Evolutionary conservation across 35 echinoderm and acorn worm species (phyloP), one percentile per base, ranked within the genome.

Genomic region (Amphiura filiformis): DNA sequence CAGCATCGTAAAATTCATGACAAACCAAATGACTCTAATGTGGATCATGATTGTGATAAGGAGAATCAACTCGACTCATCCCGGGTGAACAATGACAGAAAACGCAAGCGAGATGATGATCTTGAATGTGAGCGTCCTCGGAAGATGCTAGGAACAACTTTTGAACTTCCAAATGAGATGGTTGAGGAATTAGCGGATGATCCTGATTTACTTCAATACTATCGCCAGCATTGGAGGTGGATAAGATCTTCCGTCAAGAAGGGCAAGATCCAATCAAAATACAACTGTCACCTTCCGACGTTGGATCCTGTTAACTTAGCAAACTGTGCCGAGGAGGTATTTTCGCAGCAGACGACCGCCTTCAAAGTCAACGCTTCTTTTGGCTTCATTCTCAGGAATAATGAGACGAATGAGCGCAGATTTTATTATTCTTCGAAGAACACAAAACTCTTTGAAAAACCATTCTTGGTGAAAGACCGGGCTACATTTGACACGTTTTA

Each of bases 281-380:
- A 52, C 44, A 52, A 52, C 44, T 52, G 44, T 52, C 20, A 11
- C 20, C 44, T 52, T 7, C 44, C 44, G 20, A 52, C 44, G 20
- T 20, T 52, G 44, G 44, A 52, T 7, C 7, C 7, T 20, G 44
- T 52, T 7, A 52, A 52, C 44, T 52, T 52, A 20, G 44, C 44
- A 20, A 52, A 52, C 20, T 52, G 44, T 52, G 44, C 44, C 20
- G 44, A 52, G 20, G 44, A 20, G 20, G 44, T 52, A 20, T 52
- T 52, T 52, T 7, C 44, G 7, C 7, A 11, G 20, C 44, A 52
- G 44, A 52, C 44, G 7, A 52, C 7, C 20, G 44, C 20, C 7
- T 52, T 52, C 31, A 82, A 82, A 44, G 26, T 82, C 12, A 82
- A 82, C 26, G 39, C 41, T 12, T 82, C 80, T 17, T 82, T 82